Conservation (phyloP, 2,797 vertebrate genomes). For the Orestias chungarensis region DNA sequence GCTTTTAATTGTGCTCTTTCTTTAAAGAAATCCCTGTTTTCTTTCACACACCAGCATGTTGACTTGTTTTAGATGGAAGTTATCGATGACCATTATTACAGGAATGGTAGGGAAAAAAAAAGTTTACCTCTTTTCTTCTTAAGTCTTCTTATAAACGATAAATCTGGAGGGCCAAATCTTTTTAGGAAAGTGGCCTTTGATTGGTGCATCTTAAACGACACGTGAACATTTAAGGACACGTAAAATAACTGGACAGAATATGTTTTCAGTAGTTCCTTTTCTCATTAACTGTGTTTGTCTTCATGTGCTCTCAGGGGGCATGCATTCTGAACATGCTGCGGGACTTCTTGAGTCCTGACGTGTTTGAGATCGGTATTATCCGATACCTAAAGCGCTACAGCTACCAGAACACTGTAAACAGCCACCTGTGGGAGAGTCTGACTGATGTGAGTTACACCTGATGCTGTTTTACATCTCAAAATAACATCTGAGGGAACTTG, state of each 20-base stretch:
- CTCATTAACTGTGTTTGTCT: not conserved
- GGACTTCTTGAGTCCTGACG: constrained; percentile 85
- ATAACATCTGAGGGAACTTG: not conserved
- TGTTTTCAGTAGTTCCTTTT: not conserved
- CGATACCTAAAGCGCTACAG: constrained; percentile 87
- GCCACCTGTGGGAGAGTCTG: constrained; percentile 90
- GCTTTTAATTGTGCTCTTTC: not conserved
- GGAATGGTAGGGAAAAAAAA: no score
- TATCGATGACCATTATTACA: not conserved
- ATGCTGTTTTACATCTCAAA: not conserved
- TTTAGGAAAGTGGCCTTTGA: not conserved
- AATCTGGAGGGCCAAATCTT: not conserved
- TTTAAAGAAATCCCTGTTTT: not conserved
- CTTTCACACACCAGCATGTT: no score
- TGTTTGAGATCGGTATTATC: constrained; percentile 87
- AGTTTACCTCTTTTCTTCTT: no score
- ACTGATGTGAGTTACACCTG: constrained; percentile 78
- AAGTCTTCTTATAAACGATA: not conserved
- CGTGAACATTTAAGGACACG: not conserved
- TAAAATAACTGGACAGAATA: not conserved
- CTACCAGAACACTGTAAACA: constrained; percentile 89
- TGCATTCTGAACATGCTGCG: constrained; percentile 92
- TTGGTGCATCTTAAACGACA: not conserved
- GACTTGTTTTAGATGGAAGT: not conserved
- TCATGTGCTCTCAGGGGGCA: constrained; percentile 79